phyloP scores from a whole-genome alignment of 2,797 vertebrate genomes.

The Microctenopoma lineatum region DNA sequence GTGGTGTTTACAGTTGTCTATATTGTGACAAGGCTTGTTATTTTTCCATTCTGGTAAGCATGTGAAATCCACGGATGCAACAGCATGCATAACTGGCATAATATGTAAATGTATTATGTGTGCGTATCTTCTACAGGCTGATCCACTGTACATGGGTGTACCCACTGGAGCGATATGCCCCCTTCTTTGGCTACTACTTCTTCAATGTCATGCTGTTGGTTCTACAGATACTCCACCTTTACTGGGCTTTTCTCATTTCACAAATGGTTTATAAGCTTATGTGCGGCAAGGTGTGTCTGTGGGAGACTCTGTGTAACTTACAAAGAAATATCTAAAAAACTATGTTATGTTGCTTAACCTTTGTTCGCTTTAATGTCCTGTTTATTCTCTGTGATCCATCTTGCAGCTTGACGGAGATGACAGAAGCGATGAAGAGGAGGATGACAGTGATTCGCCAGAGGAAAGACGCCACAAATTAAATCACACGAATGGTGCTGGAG shows the following conservation, averaged over 20 bases:
- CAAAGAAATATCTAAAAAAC: not conserved
- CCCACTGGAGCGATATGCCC: constrained; percentile 79
- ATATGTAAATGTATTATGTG: not conserved
- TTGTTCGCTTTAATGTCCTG: not conserved
- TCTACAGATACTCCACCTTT: constrained; percentile 88
- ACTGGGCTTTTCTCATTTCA: constrained; percentile 89
- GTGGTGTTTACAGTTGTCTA: constrained; percentile 87
- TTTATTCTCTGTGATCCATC: constrained; percentile 17
- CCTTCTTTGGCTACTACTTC: constrained; percentile 91
- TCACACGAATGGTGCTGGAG: constrained; percentile 63
- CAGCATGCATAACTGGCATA: not conserved
- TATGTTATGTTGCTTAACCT: not conserved
- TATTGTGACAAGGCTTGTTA: constrained; percentile 87
- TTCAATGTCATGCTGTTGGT: constrained; percentile 87
- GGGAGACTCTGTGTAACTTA: constrained; percentile 30
- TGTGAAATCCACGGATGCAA: not conserved
- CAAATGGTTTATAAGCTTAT: constrained; percentile 88
- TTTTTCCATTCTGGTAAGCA: constrained; percentile 94
- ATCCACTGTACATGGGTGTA: constrained; percentile 89
- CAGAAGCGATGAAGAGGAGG: constrained; percentile 81
- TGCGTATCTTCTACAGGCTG: constrained; percentile 79
- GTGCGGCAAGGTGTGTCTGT: constrained; percentile 81
- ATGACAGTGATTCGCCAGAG: constrained; percentile 66
- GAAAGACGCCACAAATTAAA: constrained; percentile 62
- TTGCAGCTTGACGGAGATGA: constrained; percentile 80